Evolutionary conservation across 1,140 invertebrate species (phyloP), one percentile per base, ranked within the genome.

Genomic region (Macrotrachela quadricornifera): DNA sequence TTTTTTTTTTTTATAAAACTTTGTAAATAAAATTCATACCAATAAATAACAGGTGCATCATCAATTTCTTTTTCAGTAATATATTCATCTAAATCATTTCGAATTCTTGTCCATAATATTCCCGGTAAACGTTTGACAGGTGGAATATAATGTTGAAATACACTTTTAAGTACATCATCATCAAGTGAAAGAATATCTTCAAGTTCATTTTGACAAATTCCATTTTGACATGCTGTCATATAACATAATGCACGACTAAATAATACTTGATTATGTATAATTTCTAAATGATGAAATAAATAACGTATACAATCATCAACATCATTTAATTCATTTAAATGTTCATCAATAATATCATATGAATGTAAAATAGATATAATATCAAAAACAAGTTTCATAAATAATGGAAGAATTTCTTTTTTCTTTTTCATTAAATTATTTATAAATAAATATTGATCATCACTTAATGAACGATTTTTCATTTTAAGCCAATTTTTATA

Each of bases 81-180:
- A 66, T 81, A 80, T 30, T 77, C 76, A 9, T 72, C 67, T 47
- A 82, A 62, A 52, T 77, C 73, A 54, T 77, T 75, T 8, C 72
- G 73, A 40, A 82, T 66, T 58, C 77, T 74, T 6, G 77, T 74
- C 79, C 79, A 79, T 54, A 80, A 73, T 50, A 81, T 63, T 11
- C 46, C 40, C 50, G 59, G 56, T 65, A 69, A 0, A 65, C 60
- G 51, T 49, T 44, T 54, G 60, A 52, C 30, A 1, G 59, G 60
- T 36, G 53, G 54, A 55, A 60, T 57, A 21, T 58, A 42, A 15
- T 57, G 51, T 49, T 15, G 50, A 21, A 54, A 46, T 9, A 69
- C 57, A n/a, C 68, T 65, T 38, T 64, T 60, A 17, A 67, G 54
- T 1, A 66, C 56, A n/a, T 59, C 56, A 51, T 68, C 66, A 56